phyloP scores from a whole-genome alignment of 1,140 invertebrate species.

The Pogonomyrmex californicus region DNA sequence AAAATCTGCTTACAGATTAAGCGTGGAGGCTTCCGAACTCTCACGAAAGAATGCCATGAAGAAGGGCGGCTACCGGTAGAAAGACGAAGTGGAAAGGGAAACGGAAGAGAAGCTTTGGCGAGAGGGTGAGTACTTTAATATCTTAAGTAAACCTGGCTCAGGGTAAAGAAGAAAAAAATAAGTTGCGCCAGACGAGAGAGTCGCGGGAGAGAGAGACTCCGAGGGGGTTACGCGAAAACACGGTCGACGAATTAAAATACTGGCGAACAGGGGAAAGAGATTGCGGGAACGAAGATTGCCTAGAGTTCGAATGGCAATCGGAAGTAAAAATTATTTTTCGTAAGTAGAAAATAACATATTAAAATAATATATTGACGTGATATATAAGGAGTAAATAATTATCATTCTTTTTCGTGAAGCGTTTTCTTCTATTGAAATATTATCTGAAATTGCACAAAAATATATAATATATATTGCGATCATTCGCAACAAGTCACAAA shows the following conservation, averaged over 20 bases:
- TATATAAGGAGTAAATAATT: not conserved
- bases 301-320: conserved; percentile 26
- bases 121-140: conserved; percentile 84
- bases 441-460: not conserved
- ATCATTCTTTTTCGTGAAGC: too few relatives aligned
- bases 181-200: conserved; percentile 69
- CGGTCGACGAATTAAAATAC: conserved; percentile 85
- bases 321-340: conserved; percentile 36
- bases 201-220: conserved; percentile 35
- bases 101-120: conserved; percentile 50
- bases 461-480: too few relatives aligned
- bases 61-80: conserved; percentile 30
- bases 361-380: not conserved
- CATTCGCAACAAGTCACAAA: conserved; percentile 1
- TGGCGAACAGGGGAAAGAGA: conserved; percentile 70
- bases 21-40: conserved; percentile 78
- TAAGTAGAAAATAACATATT: not conserved
- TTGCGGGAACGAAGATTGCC: conserved; percentile 8
- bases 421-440: not conserved
- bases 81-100: conserved; percentile 21
- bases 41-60: conserved; percentile 26
- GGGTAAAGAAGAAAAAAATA: conserved; percentile 73
- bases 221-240: conserved; percentile 76
- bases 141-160: conserved; percentile 85
- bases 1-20: conserved; percentile 87